phyloP scores from a whole-genome alignment of 1,140 invertebrate species.

The Pomacea maculata region DNA sequence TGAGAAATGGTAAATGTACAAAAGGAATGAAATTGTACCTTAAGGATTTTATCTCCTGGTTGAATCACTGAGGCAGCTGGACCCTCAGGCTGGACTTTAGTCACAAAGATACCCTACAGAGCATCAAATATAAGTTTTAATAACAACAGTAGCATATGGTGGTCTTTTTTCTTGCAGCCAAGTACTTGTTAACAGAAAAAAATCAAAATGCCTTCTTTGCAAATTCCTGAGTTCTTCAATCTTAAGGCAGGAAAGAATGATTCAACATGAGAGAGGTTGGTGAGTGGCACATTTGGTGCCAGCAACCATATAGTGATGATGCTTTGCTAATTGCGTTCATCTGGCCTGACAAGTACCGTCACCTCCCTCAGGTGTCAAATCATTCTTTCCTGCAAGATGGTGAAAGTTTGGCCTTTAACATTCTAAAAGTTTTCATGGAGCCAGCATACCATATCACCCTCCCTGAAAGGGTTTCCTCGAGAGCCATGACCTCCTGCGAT shows the following conservation, averaged over 20 bases:
- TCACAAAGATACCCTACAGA: conserved; percentile 54
- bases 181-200: background rate
- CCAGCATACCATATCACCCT: conserved; percentile 53
- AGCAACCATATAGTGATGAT: too few relatives aligned
- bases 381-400: too few relatives aligned
- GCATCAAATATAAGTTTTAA: conserved; percentile 2
- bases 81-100: conserved; percentile 48
- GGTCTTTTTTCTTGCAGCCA: background rate
- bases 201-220: background rate
- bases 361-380: too few relatives aligned
- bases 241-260: background rate
- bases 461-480: conserved; percentile 60
- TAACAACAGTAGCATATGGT: background rate
- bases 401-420: too few relatives aligned
- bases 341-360: too few relatives aligned
- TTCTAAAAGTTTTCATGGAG: background rate
- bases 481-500: conserved; percentile 61
- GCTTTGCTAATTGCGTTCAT: too few relatives aligned
- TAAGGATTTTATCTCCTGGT: conserved; percentile 53
- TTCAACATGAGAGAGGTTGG: background rate
- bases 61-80: conserved; percentile 41
- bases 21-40: conserved; percentile 31
- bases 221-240: background rate
- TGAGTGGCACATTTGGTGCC: too few relatives aligned
- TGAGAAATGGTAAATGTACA: conserved; percentile 1